These are phyloP conservation scores for Distichodus sexfasciatus DNA, from an alignment of 2,797 vertebrate genomes.

Conservation along the genomic window DNA sequence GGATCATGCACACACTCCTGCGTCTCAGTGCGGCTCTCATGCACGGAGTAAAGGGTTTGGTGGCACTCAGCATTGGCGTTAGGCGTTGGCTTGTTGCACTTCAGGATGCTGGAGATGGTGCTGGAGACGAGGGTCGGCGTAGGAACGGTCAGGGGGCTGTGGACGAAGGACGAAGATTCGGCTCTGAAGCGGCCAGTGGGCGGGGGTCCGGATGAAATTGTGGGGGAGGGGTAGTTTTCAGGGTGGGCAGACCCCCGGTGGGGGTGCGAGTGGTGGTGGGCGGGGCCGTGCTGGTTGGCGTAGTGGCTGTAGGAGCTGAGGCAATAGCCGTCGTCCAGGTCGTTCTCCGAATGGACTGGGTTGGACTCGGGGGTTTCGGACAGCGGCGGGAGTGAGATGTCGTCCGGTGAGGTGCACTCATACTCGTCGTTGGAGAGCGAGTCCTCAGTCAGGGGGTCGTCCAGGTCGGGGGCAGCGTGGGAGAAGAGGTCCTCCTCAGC, in stretches of 20 bases:
- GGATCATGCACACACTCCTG: slow-evolving; percentile 82
- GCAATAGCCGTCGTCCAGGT: slow-evolving; percentile 76
- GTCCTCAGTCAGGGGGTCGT: slow-evolving; percentile 74
- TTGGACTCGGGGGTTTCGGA: slow-evolving; percentile 87
- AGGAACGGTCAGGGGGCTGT: slow-evolving; percentile 61
- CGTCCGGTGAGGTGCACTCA: slow-evolving; percentile 86
- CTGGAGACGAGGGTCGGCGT: slow-evolving; percentile 61
- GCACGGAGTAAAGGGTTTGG: slow-evolving; percentile 65
- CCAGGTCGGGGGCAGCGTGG: slow-evolving; percentile 55
- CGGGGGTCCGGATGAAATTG: slow-evolving; percentile 50
- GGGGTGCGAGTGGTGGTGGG: slow-evolving; percentile 67
- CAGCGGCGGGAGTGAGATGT: slow-evolving; percentile 88
- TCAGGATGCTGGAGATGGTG: slow-evolving; percentile 59
- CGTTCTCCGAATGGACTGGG: slow-evolving; percentile 77
- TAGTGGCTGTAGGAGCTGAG: slow-evolving; percentile 72
- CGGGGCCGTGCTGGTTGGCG: slow-evolving; percentile 62
- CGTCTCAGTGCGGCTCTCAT: slow-evolving; percentile 62
- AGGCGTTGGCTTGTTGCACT: slow-evolving; percentile 51
- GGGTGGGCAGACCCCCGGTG: slow-evolving; percentile 54
- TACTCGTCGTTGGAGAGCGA: slow-evolving; percentile 81
- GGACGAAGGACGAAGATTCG: slow-evolving; percentile 68
- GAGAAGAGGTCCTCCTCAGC: slow-evolving; percentile 58
- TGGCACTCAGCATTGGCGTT: slow-evolving; percentile 60
- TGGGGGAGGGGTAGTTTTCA: slow-evolving; percentile 62
- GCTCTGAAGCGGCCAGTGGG: slow-evolving; percentile 66